These are phyloP conservation scores for Helicoverpa armigera DNA, from an alignment of 1,140 invertebrate species.

Conservation along the genomic window DNA sequence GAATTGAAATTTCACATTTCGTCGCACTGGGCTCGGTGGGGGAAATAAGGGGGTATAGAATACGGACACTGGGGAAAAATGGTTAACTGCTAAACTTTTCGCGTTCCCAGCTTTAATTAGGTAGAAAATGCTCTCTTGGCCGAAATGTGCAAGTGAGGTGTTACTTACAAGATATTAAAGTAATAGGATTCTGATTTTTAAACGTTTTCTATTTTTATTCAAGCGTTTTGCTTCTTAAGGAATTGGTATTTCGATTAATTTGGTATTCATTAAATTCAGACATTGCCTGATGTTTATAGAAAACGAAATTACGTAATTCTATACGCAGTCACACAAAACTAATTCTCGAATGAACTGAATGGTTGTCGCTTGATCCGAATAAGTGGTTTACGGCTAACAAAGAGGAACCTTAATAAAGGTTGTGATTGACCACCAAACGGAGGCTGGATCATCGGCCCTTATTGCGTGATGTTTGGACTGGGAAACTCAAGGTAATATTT, in stretches of 20 bases:
- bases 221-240: neutral
- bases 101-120: slow-evolving; percentile 64
- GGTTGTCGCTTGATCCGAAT: slow-evolving; percentile 31
- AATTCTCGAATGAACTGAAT: slow-evolving; percentile 12
- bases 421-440: slow-evolving; percentile 35
- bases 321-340: slow-evolving; percentile 25
- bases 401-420: slow-evolving; percentile 35
- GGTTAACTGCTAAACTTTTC: slow-evolving; percentile 64
- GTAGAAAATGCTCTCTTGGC: slow-evolving; percentile 59
- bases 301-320: neutral
- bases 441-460: slow-evolving; percentile 34
- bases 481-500: neutral
- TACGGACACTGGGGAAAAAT: slow-evolving; percentile 56
- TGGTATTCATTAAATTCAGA: too few relatives aligned
- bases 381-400: slow-evolving; percentile 20
- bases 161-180: slow-evolving; percentile 26
- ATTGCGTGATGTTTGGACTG: slow-evolving; percentile 14
- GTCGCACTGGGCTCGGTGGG: slow-evolving; percentile 59
- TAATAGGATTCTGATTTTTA: slow-evolving; percentile 22
- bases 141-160: slow-evolving; percentile 48
- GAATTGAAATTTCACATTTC: slow-evolving; percentile 81
- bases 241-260: neutral
- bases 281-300: neutral
- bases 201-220: neutral
- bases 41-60: slow-evolving; percentile 32